Evolutionary conservation across 2,797 vertebrate species (phyloP).

Genomic region (Sebastes jordani): DNA sequence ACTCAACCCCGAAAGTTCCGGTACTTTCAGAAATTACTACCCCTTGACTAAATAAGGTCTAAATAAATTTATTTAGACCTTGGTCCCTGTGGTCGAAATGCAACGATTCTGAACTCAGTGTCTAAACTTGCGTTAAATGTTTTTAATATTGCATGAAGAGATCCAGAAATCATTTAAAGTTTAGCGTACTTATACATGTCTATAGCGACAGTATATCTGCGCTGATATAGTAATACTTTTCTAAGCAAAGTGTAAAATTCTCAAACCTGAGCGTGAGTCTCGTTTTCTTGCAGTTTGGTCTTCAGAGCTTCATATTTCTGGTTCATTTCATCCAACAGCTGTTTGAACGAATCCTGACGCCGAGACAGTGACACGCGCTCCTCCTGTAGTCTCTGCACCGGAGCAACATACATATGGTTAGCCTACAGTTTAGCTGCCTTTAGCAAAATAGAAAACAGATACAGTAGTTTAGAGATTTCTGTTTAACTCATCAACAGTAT

Average conservation of each 20-base stretch:
- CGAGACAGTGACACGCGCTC: conserved; percentile 85
- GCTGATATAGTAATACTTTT: not conserved
- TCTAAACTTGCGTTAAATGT: not conserved
- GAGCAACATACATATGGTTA: not conserved
- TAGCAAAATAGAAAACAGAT: not conserved
- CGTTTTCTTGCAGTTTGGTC: conserved; percentile 90
- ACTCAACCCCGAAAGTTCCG: too few relatives aligned
- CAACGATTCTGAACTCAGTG: too few relatives aligned
- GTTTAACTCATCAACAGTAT: too few relatives aligned
- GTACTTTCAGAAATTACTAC: too few relatives aligned
- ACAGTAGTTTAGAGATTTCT: not conserved
- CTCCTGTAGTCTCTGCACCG: conserved; percentile 87
- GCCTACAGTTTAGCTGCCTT: not conserved
- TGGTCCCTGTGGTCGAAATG: too few relatives aligned
- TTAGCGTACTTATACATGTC: not conserved
- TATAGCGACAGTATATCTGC: not conserved
- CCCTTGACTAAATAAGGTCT: too few relatives aligned
- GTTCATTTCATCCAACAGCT: conserved; percentile 85
- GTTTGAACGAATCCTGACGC: conserved; percentile 81
- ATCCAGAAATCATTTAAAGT: not conserved
- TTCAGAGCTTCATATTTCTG: conserved; percentile 84
- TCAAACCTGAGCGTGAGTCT: conserved; percentile 92
- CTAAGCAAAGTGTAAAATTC: not conserved
- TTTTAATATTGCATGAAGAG: not conserved
- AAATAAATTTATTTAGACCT: too few relatives aligned